Base-by-base conservation (phyloP, 2,888 invertebrate genomes). In the Phyto melanocephala region DNA sequence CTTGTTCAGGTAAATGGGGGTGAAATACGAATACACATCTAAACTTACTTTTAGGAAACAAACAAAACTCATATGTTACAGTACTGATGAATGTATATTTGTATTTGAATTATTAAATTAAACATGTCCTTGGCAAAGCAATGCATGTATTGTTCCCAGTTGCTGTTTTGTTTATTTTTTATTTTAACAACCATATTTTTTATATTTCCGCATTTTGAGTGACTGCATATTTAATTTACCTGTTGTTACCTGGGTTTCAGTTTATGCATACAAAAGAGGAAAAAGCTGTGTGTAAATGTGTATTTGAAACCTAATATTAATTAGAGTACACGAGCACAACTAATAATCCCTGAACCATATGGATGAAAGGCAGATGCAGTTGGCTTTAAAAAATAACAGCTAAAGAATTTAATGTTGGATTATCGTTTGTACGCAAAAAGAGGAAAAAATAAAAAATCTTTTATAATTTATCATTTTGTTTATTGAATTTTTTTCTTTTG, bases 381-480 rank as follows among this genome's bases (percentile, higher is more conserved):
- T n/a, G n/a, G n/a, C n/a, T n/a, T 4, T 42, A 45, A 1, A 20
- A 7, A 24, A 28, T 37, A 47, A 47, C 42, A 20, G 33, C 42
- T 63, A 17, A 40, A 37, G 13, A 17, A 74, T 74, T 74, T 54
- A 47, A 58, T 62, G 8, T 22, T 20, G 50, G 45, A 13, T 37
- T 70, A 71, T 37, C 37, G 63, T 54, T 63, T 63, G 37, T 20
- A 54, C 3, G 0, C 4, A 1, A 52, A 65, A 52, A 37, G 11
- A 60, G n/a, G 11, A 72, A 15, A 52, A 10, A 42, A 3, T 35
- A 15, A 63, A 67, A 71, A 79, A 76, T 71, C 52, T 40, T 62
- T 72, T 62, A 24, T 35, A 60, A 79, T 79, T 76, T 79, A 82
- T 71, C 79, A 82, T 82, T 71, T 78, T 71, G 78, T 71, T 71